phyloP scores from a whole-genome alignment of 2,888 invertebrate species.

The Cinara cedri region DNA sequence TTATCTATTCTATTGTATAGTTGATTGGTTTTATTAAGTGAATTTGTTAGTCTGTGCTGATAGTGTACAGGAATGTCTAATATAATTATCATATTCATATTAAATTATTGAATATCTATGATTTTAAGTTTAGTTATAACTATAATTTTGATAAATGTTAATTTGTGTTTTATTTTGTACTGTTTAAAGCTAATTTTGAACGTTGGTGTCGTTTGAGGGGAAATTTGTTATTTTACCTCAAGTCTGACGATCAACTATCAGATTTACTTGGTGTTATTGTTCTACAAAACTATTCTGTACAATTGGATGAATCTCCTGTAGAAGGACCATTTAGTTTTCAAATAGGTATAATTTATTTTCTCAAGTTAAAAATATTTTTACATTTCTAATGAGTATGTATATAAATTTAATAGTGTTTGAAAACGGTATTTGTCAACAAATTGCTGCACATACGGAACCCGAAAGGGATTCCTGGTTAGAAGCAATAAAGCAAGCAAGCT shows the following conservation, averaged over 20 bases:
- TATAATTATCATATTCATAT: neutral
- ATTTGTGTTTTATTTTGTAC: constrained; percentile 8
- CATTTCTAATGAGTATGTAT: neutral
- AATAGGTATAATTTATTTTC: constrained; percentile 69
- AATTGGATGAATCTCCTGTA: constrained; percentile 69
- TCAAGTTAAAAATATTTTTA: neutral
- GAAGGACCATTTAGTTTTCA: constrained; percentile 82
- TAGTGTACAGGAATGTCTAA: neutral
- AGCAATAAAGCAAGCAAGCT: constrained; percentile 82
- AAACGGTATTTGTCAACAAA: constrained; percentile 79
- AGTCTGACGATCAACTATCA: constrained; percentile 85
- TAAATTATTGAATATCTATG: neutral
- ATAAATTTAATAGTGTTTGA: constrained; percentile 72
- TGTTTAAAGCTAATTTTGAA: constrained; percentile 73
- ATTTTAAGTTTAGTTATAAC: neutral
- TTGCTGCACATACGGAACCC: constrained; percentile 79
- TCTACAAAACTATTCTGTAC: constrained; percentile 83
- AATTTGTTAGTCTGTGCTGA: too few species aligned
- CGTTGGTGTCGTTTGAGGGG: constrained; percentile 91
- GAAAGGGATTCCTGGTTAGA: constrained; percentile 88
- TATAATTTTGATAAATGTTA: neutral
- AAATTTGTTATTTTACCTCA: constrained; percentile 91
- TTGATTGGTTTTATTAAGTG: too few species aligned
- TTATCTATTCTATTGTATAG: too few species aligned
- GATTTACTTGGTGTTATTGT: constrained; percentile 88